Percentiles rank a stretch among this genome's conserved stretches.
phyloP scores from a whole-genome alignment of 2,888 invertebrate species.

The Tinea trinotella region DNA sequence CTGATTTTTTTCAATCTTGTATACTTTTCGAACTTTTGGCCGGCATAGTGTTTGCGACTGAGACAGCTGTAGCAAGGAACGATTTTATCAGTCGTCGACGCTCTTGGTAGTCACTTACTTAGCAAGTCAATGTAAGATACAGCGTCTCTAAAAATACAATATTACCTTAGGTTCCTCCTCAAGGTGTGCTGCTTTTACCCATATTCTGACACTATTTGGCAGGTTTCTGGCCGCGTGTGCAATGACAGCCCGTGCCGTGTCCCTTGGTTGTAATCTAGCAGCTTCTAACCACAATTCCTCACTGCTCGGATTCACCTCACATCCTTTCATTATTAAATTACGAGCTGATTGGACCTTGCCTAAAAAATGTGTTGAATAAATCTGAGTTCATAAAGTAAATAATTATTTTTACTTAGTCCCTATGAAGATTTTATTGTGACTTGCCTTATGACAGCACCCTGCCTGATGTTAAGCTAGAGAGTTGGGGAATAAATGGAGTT shows the following conservation, averaged over 20 bases:
- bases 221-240: slow-evolving; percentile 96
- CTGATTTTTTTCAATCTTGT: no score
- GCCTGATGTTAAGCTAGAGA: no score
- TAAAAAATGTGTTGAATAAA: slow-evolving; percentile 26
- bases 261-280: slow-evolving; percentile 92
- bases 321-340: slow-evolving; percentile 98
- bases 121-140: no score
- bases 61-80: no score
- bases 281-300: slow-evolving; percentile 99
- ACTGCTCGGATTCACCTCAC: slow-evolving; percentile 95
- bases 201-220: slow-evolving; percentile 95
- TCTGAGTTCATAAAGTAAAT: not conserved
- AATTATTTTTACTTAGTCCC: not conserved
- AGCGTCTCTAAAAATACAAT: no score
- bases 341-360: slow-evolving; percentile 93
- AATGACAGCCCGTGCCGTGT: slow-evolving; percentile 95
- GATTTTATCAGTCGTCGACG: no score
- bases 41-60: no score
- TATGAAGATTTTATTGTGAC: not conserved
- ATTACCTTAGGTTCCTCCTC: slow-evolving; percentile 88
- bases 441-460: no score
- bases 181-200: slow-evolving; percentile 98
- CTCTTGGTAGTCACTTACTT: no score
- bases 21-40: no score
- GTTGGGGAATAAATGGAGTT: no score